Base-by-base conservation (phyloP, 2,888 invertebrate genomes). In the Drosophila diplacantha region DNA sequence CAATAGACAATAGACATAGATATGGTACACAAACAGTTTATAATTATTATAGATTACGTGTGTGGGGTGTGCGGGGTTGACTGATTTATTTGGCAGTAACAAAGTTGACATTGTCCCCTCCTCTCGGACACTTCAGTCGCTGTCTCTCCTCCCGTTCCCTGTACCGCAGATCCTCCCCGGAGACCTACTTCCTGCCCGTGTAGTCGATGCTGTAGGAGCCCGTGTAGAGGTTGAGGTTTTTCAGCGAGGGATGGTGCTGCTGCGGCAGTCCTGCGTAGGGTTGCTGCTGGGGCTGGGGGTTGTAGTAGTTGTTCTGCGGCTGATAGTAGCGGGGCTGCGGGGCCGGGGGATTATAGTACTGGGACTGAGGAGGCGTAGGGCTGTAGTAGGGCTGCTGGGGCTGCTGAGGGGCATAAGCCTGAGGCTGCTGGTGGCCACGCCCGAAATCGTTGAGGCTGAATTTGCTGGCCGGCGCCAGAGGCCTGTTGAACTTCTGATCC, bases 191-290 rank as follows among this genome's bases (percentile, higher is more conserved):
- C 83, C 90, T 90, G 83, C 92, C 92, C 78, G 91, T 91, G 84
- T 94, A 95, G 84, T 93, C 92, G 71, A 95, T 92, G 69, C 93
- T 91, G 87, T 95, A 95, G 6, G 95, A 95, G 18, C 94, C 95
- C 62, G 92, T 91, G 84, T 89, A 91, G 41, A 93, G 91, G 83
- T 95, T 93, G 68, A 94, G 90, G 83, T 93, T 94, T 70, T 91
- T 91, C 20, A 88, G 56, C 1, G 93, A 92, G 1, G 94, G 93
- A 86, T 94, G 93, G 85, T 94, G 93, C 18, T 93, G 92, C 52
- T 89, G 84, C 82, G 91, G 92, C 14, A 90, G 89, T 75, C 88
- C 88, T 52, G 87, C 87, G 20, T 83, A 81, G 11, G 86, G 85
- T 79, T 86, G 84, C 72, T 85, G 44, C 9, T 46, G 81, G 87